phyloP scores from a whole-genome alignment of 1,140 invertebrate species.

The Cotesia glomerata region DNA sequence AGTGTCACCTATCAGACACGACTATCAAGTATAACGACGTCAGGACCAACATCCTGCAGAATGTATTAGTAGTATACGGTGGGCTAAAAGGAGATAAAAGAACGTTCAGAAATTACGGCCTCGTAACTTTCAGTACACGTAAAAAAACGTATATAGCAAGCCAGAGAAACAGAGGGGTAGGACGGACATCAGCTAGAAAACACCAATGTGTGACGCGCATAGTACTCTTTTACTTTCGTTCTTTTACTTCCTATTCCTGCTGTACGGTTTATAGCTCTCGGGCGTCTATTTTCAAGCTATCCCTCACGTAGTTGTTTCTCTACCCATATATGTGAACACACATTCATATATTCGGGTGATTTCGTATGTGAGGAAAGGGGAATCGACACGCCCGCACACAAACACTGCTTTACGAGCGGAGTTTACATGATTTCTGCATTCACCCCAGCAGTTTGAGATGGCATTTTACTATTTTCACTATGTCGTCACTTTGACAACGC shows the following conservation, averaged over 20 bases:
- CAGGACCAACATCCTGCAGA: not conserved
- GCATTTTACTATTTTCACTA: constrained; percentile 5
- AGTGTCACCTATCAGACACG: too few relatives aligned
- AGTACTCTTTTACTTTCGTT: constrained; percentile 17
- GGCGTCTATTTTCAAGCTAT: constrained; percentile 30
- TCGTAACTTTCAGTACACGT: constrained; percentile 53
- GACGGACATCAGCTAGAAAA: constrained; percentile 12
- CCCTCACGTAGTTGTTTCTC: constrained; percentile 7
- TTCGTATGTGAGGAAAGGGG: too few relatives aligned
- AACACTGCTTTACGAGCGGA: constrained; percentile 29
- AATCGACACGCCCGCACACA: constrained; percentile 12
- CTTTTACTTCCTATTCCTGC: constrained; percentile 4
- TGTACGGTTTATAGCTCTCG: constrained; percentile 41
- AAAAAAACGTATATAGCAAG: constrained; percentile 49
- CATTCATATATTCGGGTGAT: too few relatives aligned
- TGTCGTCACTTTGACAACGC: constrained; percentile 3
- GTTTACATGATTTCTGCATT: constrained; percentile 50
- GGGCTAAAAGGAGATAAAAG: constrained; percentile 37
- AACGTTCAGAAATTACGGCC: constrained; percentile 48
- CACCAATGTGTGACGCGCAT: constrained; percentile 27
- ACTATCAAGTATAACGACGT: too few relatives aligned
- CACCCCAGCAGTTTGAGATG: constrained; percentile 35
- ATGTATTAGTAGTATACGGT: constrained; percentile 21
- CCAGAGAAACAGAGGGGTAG: constrained; percentile 45
- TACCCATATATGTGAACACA: not conserved